Evolutionary conservation across 2,888 invertebrate species (phyloP).

Genomic region (Sycophila texana): DNA sequence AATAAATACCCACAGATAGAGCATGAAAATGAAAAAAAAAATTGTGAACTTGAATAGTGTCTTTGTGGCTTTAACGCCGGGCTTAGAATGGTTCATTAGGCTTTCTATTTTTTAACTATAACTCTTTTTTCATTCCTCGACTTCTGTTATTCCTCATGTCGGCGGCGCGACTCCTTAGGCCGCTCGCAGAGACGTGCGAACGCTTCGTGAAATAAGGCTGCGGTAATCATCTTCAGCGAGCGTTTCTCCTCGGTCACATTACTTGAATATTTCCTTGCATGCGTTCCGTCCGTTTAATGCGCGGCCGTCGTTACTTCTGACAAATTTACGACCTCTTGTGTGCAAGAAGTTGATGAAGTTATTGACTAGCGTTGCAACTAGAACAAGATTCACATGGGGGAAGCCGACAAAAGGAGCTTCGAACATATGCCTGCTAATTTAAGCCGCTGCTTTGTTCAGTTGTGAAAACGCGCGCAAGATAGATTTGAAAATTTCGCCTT

Average conservation of each 20-base stretch:
- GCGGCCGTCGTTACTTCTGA: constrained; percentile 22
- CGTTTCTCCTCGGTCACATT: constrained; percentile 17
- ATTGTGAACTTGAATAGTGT: no score
- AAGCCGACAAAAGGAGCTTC: background rate
- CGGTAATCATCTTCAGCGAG: constrained; percentile 23
- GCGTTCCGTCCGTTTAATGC: constrained; percentile 3
- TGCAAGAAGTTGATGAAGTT: constrained; percentile 28
- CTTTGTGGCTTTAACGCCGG: no score
- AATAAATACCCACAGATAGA: no score
- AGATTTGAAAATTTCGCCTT: no score
- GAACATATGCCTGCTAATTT: no score
- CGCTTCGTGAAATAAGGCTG: constrained; percentile 21
- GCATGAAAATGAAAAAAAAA: no score
- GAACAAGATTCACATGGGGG: background rate
- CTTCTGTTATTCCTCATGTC: constrained; percentile 18
- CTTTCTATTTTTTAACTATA: background rate
- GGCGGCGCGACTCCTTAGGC: constrained; percentile 6
- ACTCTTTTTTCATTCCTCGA: background rate
- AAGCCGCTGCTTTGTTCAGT: no score
- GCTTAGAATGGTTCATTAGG: no score
- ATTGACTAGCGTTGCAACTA: constrained; percentile 25
- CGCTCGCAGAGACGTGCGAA: constrained; percentile 14
- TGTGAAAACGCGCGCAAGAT: no score
- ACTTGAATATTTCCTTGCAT: constrained; percentile 22
- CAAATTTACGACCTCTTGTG: constrained; percentile 17